Conservation (phyloP, 2,113 vertebrate species). For the Pagrus major region DNA sequence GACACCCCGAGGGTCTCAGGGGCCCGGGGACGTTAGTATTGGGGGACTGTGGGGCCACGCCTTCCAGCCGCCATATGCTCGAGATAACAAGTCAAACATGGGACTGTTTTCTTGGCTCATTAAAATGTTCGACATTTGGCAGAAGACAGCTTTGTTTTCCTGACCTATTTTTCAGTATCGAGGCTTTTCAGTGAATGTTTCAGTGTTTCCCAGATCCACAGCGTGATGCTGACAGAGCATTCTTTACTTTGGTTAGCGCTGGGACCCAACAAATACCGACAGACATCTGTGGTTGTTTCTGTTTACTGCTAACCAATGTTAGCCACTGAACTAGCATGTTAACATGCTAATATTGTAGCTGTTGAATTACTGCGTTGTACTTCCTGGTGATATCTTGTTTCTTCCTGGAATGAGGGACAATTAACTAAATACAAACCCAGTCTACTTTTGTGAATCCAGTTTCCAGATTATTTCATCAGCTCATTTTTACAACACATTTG, state of each 20-base stretch:
- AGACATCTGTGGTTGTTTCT: background rate
- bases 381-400: too few species aligned
- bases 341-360: too few species aligned
- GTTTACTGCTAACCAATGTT: background rate
- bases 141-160: conserved; percentile 40
- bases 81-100: conserved; percentile 70
- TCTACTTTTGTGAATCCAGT: background rate
- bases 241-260: background rate
- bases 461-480: too few species aligned
- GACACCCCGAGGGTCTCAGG: conserved; percentile 55
- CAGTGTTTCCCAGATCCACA: background rate
- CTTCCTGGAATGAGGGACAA: too few species aligned
- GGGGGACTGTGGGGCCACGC: conserved; percentile 44
- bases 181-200: background rate
- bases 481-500: too few species aligned
- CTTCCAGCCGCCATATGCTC: conserved; percentile 75
- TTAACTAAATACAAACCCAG: background rate
- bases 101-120: conserved; percentile 61
- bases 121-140: conserved; percentile 66
- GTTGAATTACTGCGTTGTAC: too few species aligned
- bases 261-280: background rate
- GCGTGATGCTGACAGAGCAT: conserved; percentile 1
- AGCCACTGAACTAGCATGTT: too few species aligned
- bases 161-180: conserved; percentile 63
- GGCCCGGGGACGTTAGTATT: conserved; percentile 39